Percentiles rank a stretch among this genome's conserved stretches.
phyloP scores from a whole-genome alignment of 1,140 invertebrate genomes.

The Trissolcus basalis region DNA sequence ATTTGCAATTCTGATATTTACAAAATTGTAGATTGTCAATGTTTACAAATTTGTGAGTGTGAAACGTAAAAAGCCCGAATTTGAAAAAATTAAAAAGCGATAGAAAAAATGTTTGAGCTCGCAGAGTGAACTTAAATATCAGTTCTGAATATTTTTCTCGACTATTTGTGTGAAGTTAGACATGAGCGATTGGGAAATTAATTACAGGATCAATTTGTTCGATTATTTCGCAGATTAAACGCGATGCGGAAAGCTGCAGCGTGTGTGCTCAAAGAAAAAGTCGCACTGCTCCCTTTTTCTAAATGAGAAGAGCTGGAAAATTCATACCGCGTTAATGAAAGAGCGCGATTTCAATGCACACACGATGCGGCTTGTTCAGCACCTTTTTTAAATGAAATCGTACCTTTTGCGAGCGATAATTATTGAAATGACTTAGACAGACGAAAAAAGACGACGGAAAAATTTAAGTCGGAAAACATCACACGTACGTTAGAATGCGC shows the following conservation, averaged over 20 bases:
- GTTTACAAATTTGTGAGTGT: no score
- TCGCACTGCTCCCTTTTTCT: constrained; percentile 16
- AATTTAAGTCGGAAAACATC: no score
- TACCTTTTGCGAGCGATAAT: constrained; percentile 44
- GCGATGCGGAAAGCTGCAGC: no score
- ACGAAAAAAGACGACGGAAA: constrained; percentile 7
- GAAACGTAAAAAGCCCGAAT: not conserved
- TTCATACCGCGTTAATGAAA: constrained; percentile 58
- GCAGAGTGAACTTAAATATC: no score
- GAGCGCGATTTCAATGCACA: constrained; percentile 53
- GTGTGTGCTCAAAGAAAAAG: constrained; percentile 8
- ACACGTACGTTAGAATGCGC: no score
- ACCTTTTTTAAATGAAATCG: constrained; percentile 42
- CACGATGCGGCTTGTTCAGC: constrained; percentile 36
- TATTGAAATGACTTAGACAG: constrained; percentile 19
- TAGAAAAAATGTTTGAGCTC: no score
- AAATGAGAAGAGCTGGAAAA: constrained; percentile 43
- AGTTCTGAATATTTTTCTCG: no score
- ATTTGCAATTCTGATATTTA: no score
- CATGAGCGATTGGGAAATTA: not conserved
- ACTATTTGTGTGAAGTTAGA: not conserved
- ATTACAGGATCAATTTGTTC: constrained; percentile 11
- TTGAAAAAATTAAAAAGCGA: no score
- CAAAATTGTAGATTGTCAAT: no score
- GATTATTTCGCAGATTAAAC: not conserved